phyloP scores from a whole-genome alignment of 2,888 invertebrate genomes.

The Drosophila anomalata region DNA sequence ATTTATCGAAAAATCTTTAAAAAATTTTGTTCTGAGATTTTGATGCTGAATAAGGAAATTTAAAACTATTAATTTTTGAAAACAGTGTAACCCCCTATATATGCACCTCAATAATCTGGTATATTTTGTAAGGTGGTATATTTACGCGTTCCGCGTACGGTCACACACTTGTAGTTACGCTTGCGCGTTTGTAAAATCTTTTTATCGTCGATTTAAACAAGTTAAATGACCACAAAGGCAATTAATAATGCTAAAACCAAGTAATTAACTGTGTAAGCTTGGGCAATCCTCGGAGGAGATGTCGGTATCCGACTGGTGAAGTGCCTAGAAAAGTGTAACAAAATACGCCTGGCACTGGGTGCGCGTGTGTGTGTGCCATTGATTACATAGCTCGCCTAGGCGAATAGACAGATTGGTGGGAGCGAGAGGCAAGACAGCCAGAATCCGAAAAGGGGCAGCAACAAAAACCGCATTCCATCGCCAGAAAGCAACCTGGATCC shows the following conservation, averaged over 20 bases:
- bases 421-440: conserved; percentile 23
- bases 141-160: background rate
- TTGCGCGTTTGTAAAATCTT: conserved; percentile 44
- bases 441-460: conserved; percentile 32
- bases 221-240: background rate
- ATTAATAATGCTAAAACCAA: background rate
- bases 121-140: background rate
- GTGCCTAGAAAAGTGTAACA: conserved; percentile 31
- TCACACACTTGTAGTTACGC: conserved; percentile 42
- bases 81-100: background rate
- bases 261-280: conserved; percentile 10
- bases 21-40: too few relatives aligned
- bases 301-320: background rate
- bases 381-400: conserved; percentile 38
- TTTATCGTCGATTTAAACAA: conserved; percentile 1
- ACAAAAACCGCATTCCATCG: conserved; percentile 48
- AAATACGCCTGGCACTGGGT: conserved; percentile 38
- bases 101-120: background rate
- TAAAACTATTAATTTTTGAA: background rate
- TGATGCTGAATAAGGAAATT: too few relatives aligned
- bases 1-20: too few relatives aligned
- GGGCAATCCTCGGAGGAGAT: background rate
- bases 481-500: conserved; percentile 64
- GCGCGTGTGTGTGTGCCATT: conserved; percentile 31
- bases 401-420: conserved; percentile 13